Evolutionary conservation across 1,140 invertebrate genomes (phyloP).

Genomic region (Cyclina sinensis): DNA sequence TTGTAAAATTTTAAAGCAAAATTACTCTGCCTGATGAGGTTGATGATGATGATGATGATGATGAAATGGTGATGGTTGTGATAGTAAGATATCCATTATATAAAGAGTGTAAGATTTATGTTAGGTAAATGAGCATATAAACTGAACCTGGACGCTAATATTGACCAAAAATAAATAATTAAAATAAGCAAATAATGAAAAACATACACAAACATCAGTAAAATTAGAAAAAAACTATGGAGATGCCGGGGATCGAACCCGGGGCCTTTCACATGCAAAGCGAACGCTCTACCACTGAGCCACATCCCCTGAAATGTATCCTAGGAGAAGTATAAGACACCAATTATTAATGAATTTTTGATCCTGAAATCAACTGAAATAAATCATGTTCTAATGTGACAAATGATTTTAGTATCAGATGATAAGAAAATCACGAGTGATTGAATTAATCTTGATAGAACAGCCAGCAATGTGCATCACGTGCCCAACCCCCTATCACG

Average conservation of each 20-base stretch:
- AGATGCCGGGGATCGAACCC: constrained; percentile 89
- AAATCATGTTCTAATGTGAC: neutral
- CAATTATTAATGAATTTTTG: neutral
- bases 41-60: neutral
- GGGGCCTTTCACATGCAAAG: constrained; percentile 97
- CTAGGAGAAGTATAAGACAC: neutral
- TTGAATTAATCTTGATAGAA: neutral
- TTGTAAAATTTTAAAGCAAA: neutral
- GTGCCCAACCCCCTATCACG: too few relatives aligned
- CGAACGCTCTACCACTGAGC: constrained; percentile 96
- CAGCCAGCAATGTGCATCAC: too few relatives aligned
- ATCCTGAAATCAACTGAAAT: too few relatives aligned
- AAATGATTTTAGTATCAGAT: neutral
- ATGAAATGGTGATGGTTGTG: neutral
- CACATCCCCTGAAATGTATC: constrained; percentile 89
- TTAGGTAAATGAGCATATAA: neutral
- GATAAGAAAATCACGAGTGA: neutral
- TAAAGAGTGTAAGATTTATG: neutral
- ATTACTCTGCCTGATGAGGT: neutral
- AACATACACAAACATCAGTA: neutral
- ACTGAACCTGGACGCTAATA: too few relatives aligned
- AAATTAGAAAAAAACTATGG: constrained; percentile 1
- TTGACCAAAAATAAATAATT: too few relatives aligned
- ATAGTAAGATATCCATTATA: neutral
- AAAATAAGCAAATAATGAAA: neutral